Evolutionary conservation across 2,113 vertebrate species (phyloP).

Genomic region (Psilopogon haemacephalus): DNA sequence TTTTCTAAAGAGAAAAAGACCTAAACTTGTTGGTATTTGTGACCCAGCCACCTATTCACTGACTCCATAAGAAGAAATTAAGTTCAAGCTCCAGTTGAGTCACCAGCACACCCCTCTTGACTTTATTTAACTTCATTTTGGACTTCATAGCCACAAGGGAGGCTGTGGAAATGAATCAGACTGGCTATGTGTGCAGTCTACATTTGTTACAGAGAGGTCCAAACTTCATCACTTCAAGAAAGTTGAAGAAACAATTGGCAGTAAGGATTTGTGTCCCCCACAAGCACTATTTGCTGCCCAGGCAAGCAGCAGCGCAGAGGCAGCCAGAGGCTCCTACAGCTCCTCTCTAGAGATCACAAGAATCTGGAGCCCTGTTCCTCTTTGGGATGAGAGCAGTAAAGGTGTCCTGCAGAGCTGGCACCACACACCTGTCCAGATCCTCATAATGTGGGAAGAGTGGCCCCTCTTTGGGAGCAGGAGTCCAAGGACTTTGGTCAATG

Average conservation of each 20-base stretch:
- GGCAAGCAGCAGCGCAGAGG: not conserved
- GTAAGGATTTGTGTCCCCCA: not conserved
- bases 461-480: not conserved
- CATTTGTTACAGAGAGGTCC: no score
- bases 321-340: not conserved
- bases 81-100: not conserved
- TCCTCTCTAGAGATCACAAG: not conserved
- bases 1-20: not conserved
- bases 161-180: no score
- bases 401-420: not conserved
- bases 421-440: not conserved
- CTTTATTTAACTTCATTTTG: not conserved
- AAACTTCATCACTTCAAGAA: not conserved
- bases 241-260: not conserved
- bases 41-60: not conserved
- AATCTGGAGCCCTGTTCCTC: not conserved
- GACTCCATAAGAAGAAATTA: not conserved
- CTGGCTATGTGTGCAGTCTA: no score
- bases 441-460: rapidly evolving
- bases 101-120: not conserved
- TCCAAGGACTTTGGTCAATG: not conserved
- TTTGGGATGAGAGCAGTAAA: not conserved
- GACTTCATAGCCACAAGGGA: not conserved
- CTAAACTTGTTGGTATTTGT: not conserved
- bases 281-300: not conserved